Conservation (phyloP, 2,113 vertebrate species). For the Sula dactylatra region DNA sequence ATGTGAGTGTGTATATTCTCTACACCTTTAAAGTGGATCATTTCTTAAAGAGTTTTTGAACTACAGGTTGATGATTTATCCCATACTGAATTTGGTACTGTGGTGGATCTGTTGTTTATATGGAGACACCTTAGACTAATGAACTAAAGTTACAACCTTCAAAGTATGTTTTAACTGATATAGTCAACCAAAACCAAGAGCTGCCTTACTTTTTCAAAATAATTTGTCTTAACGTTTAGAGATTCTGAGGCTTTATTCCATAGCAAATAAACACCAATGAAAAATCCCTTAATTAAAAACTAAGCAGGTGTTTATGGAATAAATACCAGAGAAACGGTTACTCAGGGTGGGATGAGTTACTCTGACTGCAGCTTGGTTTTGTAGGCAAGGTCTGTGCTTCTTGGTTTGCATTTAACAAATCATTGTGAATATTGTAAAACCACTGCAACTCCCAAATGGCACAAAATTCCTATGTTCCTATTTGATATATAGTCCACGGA, state of each 20-base stretch:
- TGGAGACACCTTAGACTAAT: neutral
- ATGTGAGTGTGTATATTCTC: neutral
- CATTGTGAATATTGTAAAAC: neutral
- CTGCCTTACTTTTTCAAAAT: neutral
- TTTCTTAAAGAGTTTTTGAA: neutral
- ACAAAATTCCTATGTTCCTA: accelerated
- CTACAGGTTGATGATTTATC: neutral
- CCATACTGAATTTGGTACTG: neutral
- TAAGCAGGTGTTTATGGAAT: neutral
- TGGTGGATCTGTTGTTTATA: neutral
- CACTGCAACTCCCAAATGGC: neutral
- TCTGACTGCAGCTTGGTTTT: neutral
- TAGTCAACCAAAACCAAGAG: neutral
- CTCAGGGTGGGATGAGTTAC: neutral
- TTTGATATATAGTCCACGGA: neutral
- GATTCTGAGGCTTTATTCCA: neutral
- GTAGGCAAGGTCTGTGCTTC: neutral
- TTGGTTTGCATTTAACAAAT: neutral
- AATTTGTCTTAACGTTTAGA: neutral
- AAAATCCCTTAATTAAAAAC: neutral
- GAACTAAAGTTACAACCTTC: neutral
- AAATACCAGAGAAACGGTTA: neutral
- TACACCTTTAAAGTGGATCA: neutral
- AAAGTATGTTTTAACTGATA: neutral
- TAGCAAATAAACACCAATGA: neutral